Evolutionary conservation across 2,888 invertebrate genomes (phyloP).

Genomic region (Watsonalla cultraria): DNA sequence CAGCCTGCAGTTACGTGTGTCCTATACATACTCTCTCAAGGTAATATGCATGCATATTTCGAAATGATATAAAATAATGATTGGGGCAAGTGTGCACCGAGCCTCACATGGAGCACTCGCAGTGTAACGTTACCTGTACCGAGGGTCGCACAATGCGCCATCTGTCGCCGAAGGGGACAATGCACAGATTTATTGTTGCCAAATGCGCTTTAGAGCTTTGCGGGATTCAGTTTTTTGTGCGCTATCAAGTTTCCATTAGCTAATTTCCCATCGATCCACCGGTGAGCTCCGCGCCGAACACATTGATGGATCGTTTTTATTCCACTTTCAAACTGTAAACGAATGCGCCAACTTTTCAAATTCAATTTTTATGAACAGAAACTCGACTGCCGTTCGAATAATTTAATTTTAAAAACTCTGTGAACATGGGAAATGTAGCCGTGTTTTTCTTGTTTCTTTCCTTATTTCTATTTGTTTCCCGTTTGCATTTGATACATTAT

Average conservation of each 20-base stretch:
- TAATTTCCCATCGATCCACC: slow-evolving; percentile 71
- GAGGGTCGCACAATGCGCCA: slow-evolving; percentile 51
- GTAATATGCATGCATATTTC: too few relatives aligned
- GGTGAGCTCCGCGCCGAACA: slow-evolving; percentile 47
- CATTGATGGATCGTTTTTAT: slow-evolving; percentile 73
- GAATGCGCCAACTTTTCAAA: slow-evolving; percentile 54
- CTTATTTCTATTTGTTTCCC: slow-evolving; percentile 6
- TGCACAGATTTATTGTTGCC: slow-evolving; percentile 69
- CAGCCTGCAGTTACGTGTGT: too few relatives aligned
- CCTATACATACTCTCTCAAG: too few relatives aligned
- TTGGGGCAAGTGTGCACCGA: too few relatives aligned
- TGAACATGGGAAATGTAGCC: slow-evolving; percentile 20
- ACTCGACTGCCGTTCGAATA: slow-evolving; percentile 40
- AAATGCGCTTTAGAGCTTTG: slow-evolving; percentile 63
- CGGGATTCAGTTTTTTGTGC: slow-evolving; percentile 65
- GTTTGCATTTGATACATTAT: not conserved
- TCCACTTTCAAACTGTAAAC: slow-evolving; percentile 48
- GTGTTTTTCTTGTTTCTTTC: slow-evolving; percentile 9
- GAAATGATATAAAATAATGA: too few relatives aligned
- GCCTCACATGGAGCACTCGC: slow-evolving; percentile 2
- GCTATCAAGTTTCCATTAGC: slow-evolving; percentile 78
- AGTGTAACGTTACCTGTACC: slow-evolving; percentile 68
- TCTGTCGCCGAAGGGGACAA: slow-evolving; percentile 64
- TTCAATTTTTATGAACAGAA: slow-evolving; percentile 58
- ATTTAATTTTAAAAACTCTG: slow-evolving; percentile 39